Conservation (phyloP, 1,140 invertebrate genomes). For the Bombus difficillimus region DNA sequence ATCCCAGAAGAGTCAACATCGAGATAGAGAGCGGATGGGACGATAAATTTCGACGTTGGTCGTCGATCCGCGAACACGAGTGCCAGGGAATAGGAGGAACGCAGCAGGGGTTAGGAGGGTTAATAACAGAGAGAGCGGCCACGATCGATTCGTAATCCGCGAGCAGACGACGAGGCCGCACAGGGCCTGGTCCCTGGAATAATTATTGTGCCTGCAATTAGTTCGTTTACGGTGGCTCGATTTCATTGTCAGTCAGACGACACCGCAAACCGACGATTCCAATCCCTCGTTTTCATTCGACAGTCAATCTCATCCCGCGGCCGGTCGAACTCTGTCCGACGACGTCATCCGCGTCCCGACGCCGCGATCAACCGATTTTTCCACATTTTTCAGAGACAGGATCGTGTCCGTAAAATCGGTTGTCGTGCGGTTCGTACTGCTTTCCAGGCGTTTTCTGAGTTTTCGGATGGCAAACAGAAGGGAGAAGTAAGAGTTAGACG, state of each 20-base stretch:
- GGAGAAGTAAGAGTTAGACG: too few species aligned
- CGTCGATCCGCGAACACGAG: slow-evolving; percentile 28
- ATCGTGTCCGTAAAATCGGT: too few species aligned
- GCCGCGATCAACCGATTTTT: slow-evolving; percentile 38
- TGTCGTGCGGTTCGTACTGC: too few species aligned
- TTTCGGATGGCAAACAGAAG: too few species aligned
- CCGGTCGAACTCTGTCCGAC: neutral
- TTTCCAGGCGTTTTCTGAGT: too few species aligned
- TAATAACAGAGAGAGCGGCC: slow-evolving; percentile 31
- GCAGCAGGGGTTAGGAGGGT: neutral
- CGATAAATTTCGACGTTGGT: slow-evolving; percentile 45
- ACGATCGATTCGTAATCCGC: slow-evolving; percentile 50
- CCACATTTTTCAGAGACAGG: neutral
- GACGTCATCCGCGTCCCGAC: neutral
- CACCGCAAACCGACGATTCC: slow-evolving; percentile 59
- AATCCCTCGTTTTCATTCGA: slow-evolving; percentile 45
- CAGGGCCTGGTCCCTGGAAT: slow-evolving; percentile 44
- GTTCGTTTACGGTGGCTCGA: slow-evolving; percentile 62
- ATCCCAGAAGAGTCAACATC: slow-evolving; percentile 8
- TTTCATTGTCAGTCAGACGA: slow-evolving; percentile 55
- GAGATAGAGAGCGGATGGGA: neutral
- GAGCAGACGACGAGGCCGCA: slow-evolving; percentile 12
- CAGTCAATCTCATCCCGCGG: slow-evolving; percentile 44
- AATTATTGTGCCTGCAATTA: slow-evolving; percentile 66
- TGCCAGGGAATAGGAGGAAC: too few species aligned